Base-by-base conservation (phyloP, 1,140 invertebrate genomes). In the Cephus cinctus region DNA sequence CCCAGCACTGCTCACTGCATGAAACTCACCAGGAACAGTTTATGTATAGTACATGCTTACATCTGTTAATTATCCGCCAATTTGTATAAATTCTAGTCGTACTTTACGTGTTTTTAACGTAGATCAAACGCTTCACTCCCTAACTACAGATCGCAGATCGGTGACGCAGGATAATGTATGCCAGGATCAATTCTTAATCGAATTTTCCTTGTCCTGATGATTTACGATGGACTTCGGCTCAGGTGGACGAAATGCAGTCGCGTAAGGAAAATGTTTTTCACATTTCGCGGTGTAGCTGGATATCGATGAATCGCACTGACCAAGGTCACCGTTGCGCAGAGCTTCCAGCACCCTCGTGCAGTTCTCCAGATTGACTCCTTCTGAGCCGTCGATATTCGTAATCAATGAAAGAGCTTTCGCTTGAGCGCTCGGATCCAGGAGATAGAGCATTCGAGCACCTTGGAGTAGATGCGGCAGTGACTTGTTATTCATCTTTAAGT, bases 261-360 rank as follows among this genome's bases (percentile, higher is more conserved):
- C 86, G 65, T 86, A 84, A 5, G 85, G 88, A 69, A 90, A 95
- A 47, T 81, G 82, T 60, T 80, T 75, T 54, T 86, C 83, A 69
- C 92, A 93, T 56, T 80, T 80, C 15, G 73, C 73, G 57, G 86
- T 81, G 67, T 88, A 96, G 19, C 84, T 79, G 53, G 81, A 80
- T 40, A 83, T 81, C 49, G 82, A 79, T 20, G 81, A 67, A 32
- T 87, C 86, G 65, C 86, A 86, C 21, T 78, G 71, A 1, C 91
- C 90, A 65, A 94, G 90, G 54, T 90, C 87, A 34, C 88, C 89
- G 43, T 83, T 82, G 50, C 81, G 80, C 59, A 95, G 79, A 50
- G 86, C 83, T 47, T 88, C 83, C 42, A 94, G 76, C 15, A 94
- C 84, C 52, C 86, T 84, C 43, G 83, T 84, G 73, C 90, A 93